These are phyloP conservation scores for Phyllostomus hastatus DNA, from an alignment of 2,113 vertebrate genomes.

Conservation along the genomic window DNA sequence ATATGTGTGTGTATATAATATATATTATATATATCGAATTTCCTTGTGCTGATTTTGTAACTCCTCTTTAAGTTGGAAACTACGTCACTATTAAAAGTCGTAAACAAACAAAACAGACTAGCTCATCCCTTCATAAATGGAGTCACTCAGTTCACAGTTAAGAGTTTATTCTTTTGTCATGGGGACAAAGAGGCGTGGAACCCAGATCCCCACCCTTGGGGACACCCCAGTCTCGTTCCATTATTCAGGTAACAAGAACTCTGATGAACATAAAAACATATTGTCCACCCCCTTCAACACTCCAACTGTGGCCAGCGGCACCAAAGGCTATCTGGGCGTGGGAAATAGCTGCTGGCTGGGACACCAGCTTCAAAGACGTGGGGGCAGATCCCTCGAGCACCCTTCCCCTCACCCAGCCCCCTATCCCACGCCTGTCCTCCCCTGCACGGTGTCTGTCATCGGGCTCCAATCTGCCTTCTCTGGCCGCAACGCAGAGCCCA, in stretches of 20 bases:
- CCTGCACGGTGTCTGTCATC: neutral
- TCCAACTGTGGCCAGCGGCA: neutral
- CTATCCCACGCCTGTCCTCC: neutral
- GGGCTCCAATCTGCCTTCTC: neutral
- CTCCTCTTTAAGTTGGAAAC: neutral
- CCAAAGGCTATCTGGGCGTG: neutral
- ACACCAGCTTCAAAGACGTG: neutral
- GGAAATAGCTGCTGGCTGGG: neutral
- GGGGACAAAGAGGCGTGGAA: neutral
- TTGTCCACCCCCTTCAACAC: neutral
- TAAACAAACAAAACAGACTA: neutral
- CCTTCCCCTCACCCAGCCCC: neutral
- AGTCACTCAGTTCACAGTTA: neutral
- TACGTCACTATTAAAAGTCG: neutral
- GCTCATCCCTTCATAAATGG: neutral
- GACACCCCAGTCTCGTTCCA: neutral
- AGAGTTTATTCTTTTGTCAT: neutral
- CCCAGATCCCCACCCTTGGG: neutral
- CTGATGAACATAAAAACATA: neutral
- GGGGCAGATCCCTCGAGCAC: neutral
- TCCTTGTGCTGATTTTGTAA: neutral
- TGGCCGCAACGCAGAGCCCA: constrained; percentile 10
- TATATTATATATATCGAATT: neutral
- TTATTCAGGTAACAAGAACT: neutral
- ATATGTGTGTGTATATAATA: too few species aligned